phyloP scores from a whole-genome alignment of 2,113 vertebrate species.

The Atherinomorus stipes region DNA sequence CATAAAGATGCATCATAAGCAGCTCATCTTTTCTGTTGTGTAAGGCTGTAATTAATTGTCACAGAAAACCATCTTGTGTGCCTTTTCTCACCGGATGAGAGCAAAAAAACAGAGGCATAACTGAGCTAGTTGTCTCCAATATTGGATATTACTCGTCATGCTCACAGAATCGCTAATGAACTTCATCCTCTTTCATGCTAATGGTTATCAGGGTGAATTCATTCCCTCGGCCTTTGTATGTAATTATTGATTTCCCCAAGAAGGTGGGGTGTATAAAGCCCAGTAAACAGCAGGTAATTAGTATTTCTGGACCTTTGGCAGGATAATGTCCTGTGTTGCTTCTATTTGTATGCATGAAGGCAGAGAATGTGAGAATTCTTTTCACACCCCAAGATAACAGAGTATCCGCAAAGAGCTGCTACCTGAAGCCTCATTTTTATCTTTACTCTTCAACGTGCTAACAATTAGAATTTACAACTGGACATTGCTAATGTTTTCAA shows the following conservation, averaged over 20 bases:
- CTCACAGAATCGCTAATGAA: slow-evolving; percentile 80
- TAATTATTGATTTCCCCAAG: slow-evolving; percentile 84
- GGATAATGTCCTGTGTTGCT: slow-evolving; percentile 75
- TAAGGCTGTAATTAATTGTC: slow-evolving; percentile 77
- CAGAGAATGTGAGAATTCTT: slow-evolving; percentile 49
- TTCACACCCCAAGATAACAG: slow-evolving; percentile 65
- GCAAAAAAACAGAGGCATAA: slow-evolving; percentile 74
- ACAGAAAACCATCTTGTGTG: slow-evolving; percentile 69
- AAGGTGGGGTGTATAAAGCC: slow-evolving; percentile 76
- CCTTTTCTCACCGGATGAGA: slow-evolving; percentile 59
- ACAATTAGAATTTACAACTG: slow-evolving; percentile 49
- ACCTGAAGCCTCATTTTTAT: slow-evolving; percentile 60
- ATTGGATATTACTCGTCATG: slow-evolving; percentile 78
- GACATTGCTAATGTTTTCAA: slow-evolving; percentile 57
- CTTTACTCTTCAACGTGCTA: slow-evolving; percentile 37
- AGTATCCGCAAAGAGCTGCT: slow-evolving; percentile 31
- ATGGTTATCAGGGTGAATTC: slow-evolving; percentile 80
- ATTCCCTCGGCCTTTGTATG: slow-evolving; percentile 77
- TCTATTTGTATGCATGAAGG: slow-evolving; percentile 77
- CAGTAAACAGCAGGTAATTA: slow-evolving; percentile 84
- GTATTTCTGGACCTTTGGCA: slow-evolving; percentile 81
- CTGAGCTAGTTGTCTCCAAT: slow-evolving; percentile 69
- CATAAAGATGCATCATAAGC: slow-evolving; percentile 54
- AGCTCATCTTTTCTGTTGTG: slow-evolving; percentile 59
- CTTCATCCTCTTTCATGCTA: slow-evolving; percentile 80